Conservation (phyloP, 2,888 invertebrate species). For the Zootermopsis nevadensis region DNA sequence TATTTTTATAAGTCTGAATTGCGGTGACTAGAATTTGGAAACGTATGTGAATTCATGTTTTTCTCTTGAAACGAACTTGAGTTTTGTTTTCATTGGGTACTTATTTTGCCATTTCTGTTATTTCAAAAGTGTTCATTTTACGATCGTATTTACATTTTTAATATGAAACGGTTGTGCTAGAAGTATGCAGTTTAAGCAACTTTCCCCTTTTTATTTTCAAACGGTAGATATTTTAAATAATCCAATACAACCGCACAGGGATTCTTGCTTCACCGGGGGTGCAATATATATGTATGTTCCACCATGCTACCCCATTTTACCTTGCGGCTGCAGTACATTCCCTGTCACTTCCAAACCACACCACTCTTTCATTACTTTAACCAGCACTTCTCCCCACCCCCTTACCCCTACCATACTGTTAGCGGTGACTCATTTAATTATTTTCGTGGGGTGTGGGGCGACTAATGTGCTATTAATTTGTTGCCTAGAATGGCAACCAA, state of each 20-base stretch:
- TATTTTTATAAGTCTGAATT: too few relatives aligned
- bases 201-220: background rate
- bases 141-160: slow-evolving; percentile 24
- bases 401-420: background rate
- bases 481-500: slow-evolving; percentile 5
- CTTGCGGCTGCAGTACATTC: background rate
- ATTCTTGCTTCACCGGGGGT: background rate
- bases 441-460: slow-evolving; percentile 12
- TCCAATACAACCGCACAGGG: background rate
- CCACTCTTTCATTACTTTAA: slow-evolving; percentile 12
- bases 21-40: too few relatives aligned
- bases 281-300: background rate
- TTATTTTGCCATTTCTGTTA: background rate
- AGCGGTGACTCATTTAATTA: slow-evolving; percentile 45
- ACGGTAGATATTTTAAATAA: slow-evolving; percentile 19
- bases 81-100: background rate
- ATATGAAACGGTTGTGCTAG: background rate
- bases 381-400: background rate
- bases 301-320: background rate
- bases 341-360: background rate
- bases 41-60: too few relatives aligned
- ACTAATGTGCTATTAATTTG: slow-evolving; percentile 40
- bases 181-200: background rate
- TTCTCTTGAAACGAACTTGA: background rate
- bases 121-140: background rate